These are phyloP conservation scores for Zaprionus camerounensis DNA, from an alignment of 1,140 invertebrate species.

Conservation along the genomic window DNA sequence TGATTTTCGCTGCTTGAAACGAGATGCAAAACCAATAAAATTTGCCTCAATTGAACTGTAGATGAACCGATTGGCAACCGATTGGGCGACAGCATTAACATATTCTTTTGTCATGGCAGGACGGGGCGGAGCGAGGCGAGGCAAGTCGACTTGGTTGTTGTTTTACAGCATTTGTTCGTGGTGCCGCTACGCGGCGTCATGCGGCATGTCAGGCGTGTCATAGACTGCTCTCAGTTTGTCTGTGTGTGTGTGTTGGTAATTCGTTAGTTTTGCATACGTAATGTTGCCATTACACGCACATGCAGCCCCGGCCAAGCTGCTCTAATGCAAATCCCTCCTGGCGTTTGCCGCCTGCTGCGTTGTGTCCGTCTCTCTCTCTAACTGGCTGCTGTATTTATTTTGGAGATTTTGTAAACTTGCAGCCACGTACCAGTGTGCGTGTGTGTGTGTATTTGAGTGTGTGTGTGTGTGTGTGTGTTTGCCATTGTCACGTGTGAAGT, in stretches of 20 bases:
- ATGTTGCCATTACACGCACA: conserved; percentile 47
- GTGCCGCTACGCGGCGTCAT: not conserved
- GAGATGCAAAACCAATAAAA: conserved; percentile 5
- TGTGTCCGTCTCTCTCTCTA: conserved; percentile 2
- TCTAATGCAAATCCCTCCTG: conserved; percentile 73
- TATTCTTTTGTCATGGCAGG: not conserved
- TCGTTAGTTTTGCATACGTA: conserved; percentile 60
- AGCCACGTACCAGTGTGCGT: conserved; percentile 28
- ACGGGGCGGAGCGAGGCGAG: not conserved
- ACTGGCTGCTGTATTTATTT: conserved; percentile 63
- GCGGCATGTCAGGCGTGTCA: not conserved
- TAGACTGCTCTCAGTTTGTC: not conserved
- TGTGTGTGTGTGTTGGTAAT: conserved; percentile 27
- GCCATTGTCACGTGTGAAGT: conserved; percentile 79
- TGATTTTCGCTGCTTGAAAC: not conserved
- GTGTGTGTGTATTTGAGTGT: conserved; percentile 48
- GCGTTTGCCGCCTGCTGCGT: conserved; percentile 12
- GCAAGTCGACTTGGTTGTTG: not conserved
- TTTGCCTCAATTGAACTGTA: conserved; percentile 4
- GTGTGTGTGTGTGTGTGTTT: conserved; percentile 51
- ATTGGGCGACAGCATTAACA: conserved; percentile 4
- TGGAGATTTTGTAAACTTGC: conserved; percentile 69
- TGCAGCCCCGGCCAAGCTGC: conserved; percentile 33
- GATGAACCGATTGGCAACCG: conserved; percentile 12
- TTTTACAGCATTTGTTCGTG: conserved; percentile 1